These are phyloP conservation scores for Sciurus niger DNA, from an alignment of 2,113 vertebrate genomes.

Conservation along the genomic window DNA sequence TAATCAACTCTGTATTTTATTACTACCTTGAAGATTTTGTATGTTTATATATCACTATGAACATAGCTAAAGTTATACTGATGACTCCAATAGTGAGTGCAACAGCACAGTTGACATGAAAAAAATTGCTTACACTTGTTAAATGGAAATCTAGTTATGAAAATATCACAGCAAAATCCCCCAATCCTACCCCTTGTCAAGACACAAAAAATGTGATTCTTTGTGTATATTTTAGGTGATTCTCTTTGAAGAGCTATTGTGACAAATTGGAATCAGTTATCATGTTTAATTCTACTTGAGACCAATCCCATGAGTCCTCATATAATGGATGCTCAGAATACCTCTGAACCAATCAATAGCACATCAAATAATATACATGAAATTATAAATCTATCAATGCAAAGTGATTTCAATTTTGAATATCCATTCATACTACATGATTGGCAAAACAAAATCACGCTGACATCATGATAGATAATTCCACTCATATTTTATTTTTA, in stretches of 20 bases:
- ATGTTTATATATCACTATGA: not conserved
- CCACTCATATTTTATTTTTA: conserved; percentile 36
- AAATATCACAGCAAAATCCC: conserved; percentile 25
- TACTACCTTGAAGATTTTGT: conserved; percentile 50
- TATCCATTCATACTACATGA: not conserved
- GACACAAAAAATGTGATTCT: not conserved
- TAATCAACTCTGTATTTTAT: conserved; percentile 44
- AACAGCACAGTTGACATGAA: not conserved
- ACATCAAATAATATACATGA: conserved; percentile 12
- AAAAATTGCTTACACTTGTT: conserved; percentile 4
- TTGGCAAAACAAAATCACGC: conserved; percentile 9
- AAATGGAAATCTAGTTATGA: conserved; percentile 58
- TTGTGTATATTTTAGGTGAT: not conserved
- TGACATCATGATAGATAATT: not conserved
- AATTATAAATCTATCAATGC: not conserved
- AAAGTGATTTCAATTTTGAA: conserved; percentile 50
- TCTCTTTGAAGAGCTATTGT: conserved; percentile 39
- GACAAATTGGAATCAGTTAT: not conserved
- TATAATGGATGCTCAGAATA: not conserved
- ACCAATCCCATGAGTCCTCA: not conserved
- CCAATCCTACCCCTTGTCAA: not conserved
- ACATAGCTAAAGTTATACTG: not conserved
- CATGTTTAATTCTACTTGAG: conserved; percentile 17
- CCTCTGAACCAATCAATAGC: not conserved
- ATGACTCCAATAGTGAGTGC: not conserved